Conservation (phyloP, 2,113 vertebrate species). For the Bos javanicus region DNA sequence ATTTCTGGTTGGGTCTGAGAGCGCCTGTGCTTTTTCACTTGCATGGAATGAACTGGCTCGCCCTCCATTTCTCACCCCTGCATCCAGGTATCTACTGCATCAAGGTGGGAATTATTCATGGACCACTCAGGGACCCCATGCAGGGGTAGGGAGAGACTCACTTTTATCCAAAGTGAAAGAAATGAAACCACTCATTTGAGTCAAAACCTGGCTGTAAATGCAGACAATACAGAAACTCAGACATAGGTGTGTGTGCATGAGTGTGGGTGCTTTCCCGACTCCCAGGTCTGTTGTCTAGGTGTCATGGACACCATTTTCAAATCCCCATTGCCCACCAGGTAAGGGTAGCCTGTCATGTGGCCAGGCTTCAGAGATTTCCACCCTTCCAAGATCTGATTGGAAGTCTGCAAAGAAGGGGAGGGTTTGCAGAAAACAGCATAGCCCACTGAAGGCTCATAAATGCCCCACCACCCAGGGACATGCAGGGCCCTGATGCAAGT, state of each 20-base stretch:
- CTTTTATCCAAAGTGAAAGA: slow-evolving; percentile 1
- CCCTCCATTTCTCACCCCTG: not conserved
- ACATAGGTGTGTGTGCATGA: accelerated
- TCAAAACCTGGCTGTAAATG: not conserved
- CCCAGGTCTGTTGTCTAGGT: not conserved
- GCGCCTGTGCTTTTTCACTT: not conserved
- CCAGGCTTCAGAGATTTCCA: not conserved
- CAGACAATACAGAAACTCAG: not conserved
- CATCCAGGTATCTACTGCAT: not conserved
- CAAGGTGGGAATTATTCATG: slow-evolving; percentile 19
- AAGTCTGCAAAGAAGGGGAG: not conserved
- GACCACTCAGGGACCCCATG: not conserved
- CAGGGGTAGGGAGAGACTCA: not conserved
- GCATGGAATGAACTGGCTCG: accelerated
- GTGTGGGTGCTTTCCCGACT: too few species aligned
- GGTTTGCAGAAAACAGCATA: not conserved
- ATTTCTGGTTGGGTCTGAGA: slow-evolving; percentile 41
- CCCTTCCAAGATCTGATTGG: not conserved
- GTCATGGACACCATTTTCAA: not conserved
- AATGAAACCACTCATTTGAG: not conserved
- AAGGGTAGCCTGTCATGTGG: not conserved
- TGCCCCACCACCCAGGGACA: not conserved
- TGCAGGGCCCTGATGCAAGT: not conserved
- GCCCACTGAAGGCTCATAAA: not conserved
- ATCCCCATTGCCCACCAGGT: not conserved